These are phyloP conservation scores for Squalus acanthias DNA, from an alignment of 2,797 vertebrate genomes.

Conservation along the genomic window DNA sequence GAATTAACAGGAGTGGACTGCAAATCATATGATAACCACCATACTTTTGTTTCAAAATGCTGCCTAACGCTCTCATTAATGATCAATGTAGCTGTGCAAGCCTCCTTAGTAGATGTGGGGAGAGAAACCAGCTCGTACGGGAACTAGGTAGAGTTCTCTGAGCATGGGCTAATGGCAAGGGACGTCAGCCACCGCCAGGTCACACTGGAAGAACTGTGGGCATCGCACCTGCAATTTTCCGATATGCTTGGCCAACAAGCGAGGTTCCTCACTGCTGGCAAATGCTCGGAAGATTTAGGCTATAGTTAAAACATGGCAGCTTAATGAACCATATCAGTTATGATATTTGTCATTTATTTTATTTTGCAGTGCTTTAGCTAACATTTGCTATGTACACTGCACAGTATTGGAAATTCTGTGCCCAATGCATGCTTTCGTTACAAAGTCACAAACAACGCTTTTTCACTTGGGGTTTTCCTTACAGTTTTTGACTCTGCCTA, in stretches of 20 bases:
- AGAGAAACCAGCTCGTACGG: neutral
- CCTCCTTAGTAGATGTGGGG: neutral
- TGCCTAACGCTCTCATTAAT: neutral
- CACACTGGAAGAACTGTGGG: neutral
- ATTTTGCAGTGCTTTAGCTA: neutral
- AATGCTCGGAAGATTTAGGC: neutral
- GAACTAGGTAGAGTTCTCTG: neutral
- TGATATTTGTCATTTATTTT: neutral
- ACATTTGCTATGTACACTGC: neutral
- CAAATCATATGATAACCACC: neutral
- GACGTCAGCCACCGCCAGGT: neutral
- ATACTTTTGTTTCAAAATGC: neutral
- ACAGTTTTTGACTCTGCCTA: slow-evolving; percentile 14
- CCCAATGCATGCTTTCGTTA: neutral
- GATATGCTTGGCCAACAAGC: neutral
- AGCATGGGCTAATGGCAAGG: neutral
- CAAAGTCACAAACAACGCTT: slow-evolving; percentile 37
- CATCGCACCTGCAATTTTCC: neutral
- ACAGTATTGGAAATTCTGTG: neutral
- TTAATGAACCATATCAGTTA: neutral
- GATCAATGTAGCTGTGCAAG: neutral
- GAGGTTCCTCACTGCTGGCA: neutral
- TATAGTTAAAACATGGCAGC: neutral
- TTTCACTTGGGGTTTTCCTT: slow-evolving; percentile 41
- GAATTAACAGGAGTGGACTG: neutral